Evolutionary conservation across 2,113 vertebrate genomes (phyloP).

Genomic region (Vireo altiloquus): DNA sequence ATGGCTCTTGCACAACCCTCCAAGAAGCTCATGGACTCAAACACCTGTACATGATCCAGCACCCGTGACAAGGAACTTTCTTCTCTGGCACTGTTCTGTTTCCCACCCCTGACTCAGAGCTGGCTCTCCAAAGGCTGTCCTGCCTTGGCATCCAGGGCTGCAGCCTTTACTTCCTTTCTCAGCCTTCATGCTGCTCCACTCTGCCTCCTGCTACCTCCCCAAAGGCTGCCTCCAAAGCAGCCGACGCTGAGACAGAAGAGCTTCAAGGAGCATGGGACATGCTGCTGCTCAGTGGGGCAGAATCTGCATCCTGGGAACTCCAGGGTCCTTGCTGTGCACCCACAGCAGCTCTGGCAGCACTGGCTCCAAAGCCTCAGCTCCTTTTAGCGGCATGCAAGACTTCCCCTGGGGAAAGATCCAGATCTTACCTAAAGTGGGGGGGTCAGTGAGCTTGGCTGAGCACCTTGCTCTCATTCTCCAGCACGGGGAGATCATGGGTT

Average conservation of each 20-base stretch:
- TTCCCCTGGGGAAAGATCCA: not conserved
- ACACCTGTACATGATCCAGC: not conserved
- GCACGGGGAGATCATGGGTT: not conserved
- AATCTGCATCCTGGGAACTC: not conserved
- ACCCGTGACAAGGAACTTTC: not conserved
- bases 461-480: not conserved
- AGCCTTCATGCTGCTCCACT: not conserved
- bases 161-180: not conserved
- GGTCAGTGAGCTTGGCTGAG: not conserved
- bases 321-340: not conserved
- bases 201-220: not conserved
- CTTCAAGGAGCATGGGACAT: fast-evolving
- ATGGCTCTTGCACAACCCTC: not conserved
- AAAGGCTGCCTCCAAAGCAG: not conserved
- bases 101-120: not conserved
- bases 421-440: not conserved
- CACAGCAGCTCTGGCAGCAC: not conserved
- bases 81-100: not conserved
- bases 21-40: not conserved
- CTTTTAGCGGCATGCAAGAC: not conserved
- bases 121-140: not conserved
- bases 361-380: not conserved
- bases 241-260: not conserved
- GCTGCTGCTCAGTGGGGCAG: not conserved
- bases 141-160: not conserved